Evolutionary conservation across 2,888 invertebrate species (phyloP).

Genomic region (Epiblema foenella): DNA sequence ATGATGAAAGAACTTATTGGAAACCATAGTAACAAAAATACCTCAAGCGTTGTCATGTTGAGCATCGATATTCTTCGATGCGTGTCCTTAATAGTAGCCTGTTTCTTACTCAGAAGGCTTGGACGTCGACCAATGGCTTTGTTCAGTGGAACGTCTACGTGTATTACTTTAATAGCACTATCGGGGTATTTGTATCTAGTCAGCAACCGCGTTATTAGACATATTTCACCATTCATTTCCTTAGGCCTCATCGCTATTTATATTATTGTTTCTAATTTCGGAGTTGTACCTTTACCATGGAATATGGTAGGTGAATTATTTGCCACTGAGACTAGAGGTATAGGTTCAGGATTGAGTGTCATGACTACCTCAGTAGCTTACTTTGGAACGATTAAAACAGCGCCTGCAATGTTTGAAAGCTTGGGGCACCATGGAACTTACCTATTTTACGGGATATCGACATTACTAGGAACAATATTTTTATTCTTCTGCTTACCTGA

Average conservation of each 20-base stretch:
- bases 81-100: conserved; percentile 85
- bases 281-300: conserved; percentile 88
- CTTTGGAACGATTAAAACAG: conserved; percentile 88
- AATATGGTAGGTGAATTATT: conserved; percentile 91
- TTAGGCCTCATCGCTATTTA: conserved; percentile 84
- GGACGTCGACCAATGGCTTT: conserved; percentile 87
- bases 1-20: conserved; percentile 86
- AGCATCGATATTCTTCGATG: conserved; percentile 87
- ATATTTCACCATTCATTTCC: conserved; percentile 69
- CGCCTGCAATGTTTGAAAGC: conserved; percentile 84
- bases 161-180: conserved; percentile 83
- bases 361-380: conserved; percentile 87
- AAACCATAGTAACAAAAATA: conserved; percentile 61
- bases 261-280: conserved; percentile 85
- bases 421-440: conserved; percentile 87
- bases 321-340: conserved; percentile 86
- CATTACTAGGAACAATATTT: conserved; percentile 85
- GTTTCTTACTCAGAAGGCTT: conserved; percentile 84
- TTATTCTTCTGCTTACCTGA: conserved; percentile 87
- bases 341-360: conserved; percentile 88
- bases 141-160: conserved; percentile 86
- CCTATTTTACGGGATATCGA: conserved; percentile 85
- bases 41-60: conserved; percentile 86
- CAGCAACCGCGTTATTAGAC: conserved; percentile 56
- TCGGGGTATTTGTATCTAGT: conserved; percentile 78